phyloP scores from a whole-genome alignment of 2,113 vertebrate genomes.

The Atlantisia rogersi region DNA sequence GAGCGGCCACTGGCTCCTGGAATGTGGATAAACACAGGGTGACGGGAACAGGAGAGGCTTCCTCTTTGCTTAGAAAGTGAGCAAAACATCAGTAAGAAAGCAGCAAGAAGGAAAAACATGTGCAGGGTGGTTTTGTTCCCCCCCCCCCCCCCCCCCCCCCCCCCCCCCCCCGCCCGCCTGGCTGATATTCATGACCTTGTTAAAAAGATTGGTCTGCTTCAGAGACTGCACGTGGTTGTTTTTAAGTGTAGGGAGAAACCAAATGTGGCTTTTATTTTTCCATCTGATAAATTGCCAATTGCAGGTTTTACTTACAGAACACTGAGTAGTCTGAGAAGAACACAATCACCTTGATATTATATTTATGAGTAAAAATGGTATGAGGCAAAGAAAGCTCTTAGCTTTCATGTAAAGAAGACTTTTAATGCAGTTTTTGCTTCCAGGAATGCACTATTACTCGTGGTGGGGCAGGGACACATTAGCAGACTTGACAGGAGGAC shows the following conservation, averaged over 20 bases:
- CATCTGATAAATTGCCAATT: constrained; percentile 49
- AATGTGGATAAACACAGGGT: constrained; percentile 65
- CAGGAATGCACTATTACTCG: neutral
- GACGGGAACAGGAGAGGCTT: constrained; percentile 73
- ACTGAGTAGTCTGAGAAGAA: constrained; percentile 48
- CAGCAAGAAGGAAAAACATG: constrained; percentile 62
- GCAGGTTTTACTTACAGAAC: constrained; percentile 54
- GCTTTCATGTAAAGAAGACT: constrained; percentile 7
- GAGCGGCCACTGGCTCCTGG: constrained; percentile 39
- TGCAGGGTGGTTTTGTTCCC: constrained; percentile 4
- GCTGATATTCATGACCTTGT: constrained; percentile 51
- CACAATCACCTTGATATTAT: constrained; percentile 47
- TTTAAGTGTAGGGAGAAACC: constrained; percentile 1
- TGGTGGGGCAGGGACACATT: neutral
- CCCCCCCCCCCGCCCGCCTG: neutral
- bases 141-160: neutral
- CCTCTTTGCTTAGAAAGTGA: constrained; percentile 77
- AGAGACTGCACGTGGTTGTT: constrained; percentile 38
- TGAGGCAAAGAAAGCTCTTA: constrained; percentile 41
- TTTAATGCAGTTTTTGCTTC: constrained; percentile 47
- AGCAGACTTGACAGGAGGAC: neutral
- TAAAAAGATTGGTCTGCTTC: constrained; percentile 10
- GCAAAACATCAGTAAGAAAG: constrained; percentile 67
- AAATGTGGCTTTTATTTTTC: constrained; percentile 51
- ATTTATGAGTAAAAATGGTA: constrained; percentile 64